A percentile compares a stretch with the other conserved stretches of the same genome.
Evolutionary conservation across 2,888 invertebrate genomes (phyloP).

Genomic region (Adela reaumurella): DNA sequence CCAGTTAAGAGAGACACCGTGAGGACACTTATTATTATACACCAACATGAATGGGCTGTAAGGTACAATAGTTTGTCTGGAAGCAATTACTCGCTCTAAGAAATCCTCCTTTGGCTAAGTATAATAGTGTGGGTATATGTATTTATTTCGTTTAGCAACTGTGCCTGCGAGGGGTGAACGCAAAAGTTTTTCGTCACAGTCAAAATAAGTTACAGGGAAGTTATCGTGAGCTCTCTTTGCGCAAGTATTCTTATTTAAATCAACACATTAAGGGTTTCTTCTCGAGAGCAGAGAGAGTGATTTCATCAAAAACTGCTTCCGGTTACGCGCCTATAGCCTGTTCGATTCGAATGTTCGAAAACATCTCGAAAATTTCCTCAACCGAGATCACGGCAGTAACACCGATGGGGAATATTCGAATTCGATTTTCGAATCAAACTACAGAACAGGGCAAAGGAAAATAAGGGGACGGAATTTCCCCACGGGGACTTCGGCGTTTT

Average conservation of each 20-base stretch:
- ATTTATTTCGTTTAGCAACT: no score
- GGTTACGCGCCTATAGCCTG: not conserved
- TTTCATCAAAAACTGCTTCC: not conserved
- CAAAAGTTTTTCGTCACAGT: no score
- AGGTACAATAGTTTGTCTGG: no score
- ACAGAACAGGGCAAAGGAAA: not conserved
- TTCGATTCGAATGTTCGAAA: not conserved
- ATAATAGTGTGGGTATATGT: no score
- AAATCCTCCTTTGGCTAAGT: no score
- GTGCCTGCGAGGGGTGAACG: no score
- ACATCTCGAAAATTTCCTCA: not conserved
- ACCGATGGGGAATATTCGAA: not conserved
- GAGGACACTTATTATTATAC: no score
- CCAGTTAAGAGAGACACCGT: no score
- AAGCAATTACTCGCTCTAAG: no score
- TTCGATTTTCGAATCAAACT: not conserved
- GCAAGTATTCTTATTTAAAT: not conserved
- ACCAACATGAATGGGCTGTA: no score
- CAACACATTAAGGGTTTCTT: not conserved
- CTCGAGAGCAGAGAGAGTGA: not conserved
- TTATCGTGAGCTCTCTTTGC: not conserved
- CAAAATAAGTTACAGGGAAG: no score
- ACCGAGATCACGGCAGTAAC: no score
- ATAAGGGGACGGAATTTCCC: not conserved
- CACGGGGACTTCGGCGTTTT: not conserved